Base-by-base conservation (phyloP, 2,888 invertebrate species). In the Platycheirus rosarum region DNA sequence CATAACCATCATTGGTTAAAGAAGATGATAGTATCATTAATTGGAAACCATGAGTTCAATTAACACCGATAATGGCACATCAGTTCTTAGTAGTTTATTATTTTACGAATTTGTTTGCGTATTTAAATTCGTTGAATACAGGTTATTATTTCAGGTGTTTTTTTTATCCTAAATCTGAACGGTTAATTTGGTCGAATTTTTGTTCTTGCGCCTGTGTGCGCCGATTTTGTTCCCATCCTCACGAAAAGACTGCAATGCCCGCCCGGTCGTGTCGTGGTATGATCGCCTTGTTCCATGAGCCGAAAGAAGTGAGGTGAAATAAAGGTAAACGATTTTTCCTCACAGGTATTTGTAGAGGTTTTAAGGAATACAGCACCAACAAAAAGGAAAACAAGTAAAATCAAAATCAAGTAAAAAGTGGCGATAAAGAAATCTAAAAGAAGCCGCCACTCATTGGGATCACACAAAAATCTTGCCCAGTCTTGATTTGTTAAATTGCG, bases 371-470 rank as follows among this genome's bases (percentile, higher is more conserved):
- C 16, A 60, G 35, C 13, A 63, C 35, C 66, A 37, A 65, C 42
- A 51, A 68, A 60, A 63, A 69, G 49, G 57, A 84, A 44, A 66
- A 66, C 20, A 82, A 63, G 68, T 71, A 68, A 71, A 82, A 84
- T 69, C 68, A 73, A 84, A 84, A 84, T 78, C 84, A 84, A 84
- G 57, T 84, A 63, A 84, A 84, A 73, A 82, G 78, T 65, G 68
- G 68, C 23, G 69, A 84, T 78, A 78, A 68, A 66, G 49, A 63
- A 74, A 74, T 73, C 51, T 65, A 84, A 73, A 84, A 63, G 84
- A 78, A 69, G 57, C 84, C 82, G 82, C 71, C 68, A 78, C 73
- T n/a, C 68, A 48, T 44, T 66, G 76, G 42, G 65, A 76, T 71
- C 66, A 46, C 66, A 71, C 48, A 40, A 77, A 82, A 82, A 82